Evolutionary conservation across 2,113 vertebrate species (phyloP).

Genomic region (Cryptotis parvus): DNA sequence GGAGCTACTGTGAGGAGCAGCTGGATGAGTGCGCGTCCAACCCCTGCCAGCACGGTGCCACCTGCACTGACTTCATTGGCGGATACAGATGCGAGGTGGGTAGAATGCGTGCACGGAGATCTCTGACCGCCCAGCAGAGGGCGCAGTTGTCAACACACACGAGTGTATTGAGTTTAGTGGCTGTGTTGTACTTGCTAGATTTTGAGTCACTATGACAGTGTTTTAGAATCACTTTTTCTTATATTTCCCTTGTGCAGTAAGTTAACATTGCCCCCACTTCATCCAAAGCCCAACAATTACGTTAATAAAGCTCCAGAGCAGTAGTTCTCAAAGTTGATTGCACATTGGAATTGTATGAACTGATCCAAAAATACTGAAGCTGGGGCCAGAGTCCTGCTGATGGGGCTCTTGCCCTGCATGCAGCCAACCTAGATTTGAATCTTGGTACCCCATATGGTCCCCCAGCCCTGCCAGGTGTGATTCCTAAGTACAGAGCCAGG

Average conservation of each 20-base stretch:
- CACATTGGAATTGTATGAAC: too few relatives aligned
- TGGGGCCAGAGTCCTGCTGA: too few relatives aligned
- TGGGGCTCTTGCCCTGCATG: too few relatives aligned
- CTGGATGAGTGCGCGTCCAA: slow-evolving; percentile 92
- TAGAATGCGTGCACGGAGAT: rapidly evolving
- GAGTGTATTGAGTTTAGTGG: not conserved
- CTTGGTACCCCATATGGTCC: too few relatives aligned
- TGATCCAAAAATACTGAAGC: too few relatives aligned
- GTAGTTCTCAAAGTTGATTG: too few relatives aligned
- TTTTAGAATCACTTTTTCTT: not conserved
- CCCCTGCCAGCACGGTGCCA: slow-evolving; percentile 91
- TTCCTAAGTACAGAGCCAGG: too few relatives aligned
- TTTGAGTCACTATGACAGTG: not conserved
- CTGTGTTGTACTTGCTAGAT: not conserved
- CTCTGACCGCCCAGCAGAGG: not conserved
- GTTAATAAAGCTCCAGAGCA: too few relatives aligned
- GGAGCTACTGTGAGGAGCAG: slow-evolving; percentile 94
- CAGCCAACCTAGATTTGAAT: too few relatives aligned
- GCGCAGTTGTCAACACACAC: not conserved
- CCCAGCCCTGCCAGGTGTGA: too few relatives aligned
- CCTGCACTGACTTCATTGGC: slow-evolving; percentile 88
- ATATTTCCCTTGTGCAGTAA: not conserved
- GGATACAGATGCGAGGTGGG: slow-evolving; percentile 90
- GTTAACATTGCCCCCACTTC: not conserved
- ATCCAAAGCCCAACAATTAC: too few relatives aligned